Conservation (phyloP, 2,888 invertebrate species). For the Podotricha telesiphe region DNA sequence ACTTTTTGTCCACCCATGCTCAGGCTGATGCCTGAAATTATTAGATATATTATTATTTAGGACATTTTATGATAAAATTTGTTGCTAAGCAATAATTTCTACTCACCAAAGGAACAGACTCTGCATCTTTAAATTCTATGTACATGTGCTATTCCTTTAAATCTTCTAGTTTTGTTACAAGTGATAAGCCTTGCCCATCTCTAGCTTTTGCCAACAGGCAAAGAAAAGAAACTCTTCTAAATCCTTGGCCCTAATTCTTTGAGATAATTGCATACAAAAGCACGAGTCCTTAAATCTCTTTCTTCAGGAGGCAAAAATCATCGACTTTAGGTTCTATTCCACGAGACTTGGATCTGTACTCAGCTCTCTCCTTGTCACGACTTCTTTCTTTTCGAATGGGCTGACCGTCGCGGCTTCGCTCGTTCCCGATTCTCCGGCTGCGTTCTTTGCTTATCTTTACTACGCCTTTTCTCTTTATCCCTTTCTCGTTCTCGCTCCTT, state of each 20-base stretch:
- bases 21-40: conserved; percentile 93
- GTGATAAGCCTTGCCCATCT: conserved; percentile 99
- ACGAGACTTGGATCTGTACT: conserved; percentile 75
- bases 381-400: conserved; percentile 52
- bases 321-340: conserved; percentile 85
- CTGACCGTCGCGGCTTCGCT: conserved; percentile 50
- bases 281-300: conserved; percentile 98
- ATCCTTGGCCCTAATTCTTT: conserved; percentile 96
- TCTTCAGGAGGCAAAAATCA: conserved; percentile 97
- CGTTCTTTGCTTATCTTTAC: conserved; percentile 51
- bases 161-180: conserved; percentile 98
- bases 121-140: conserved; percentile 98
- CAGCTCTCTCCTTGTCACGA: conserved; percentile 66
- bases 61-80: background rate
- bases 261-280: conserved; percentile 99
- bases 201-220: conserved; percentile 98
- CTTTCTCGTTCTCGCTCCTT: conserved; percentile 50
- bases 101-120: conserved; percentile 96
- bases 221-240: conserved; percentile 99
- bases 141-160: conserved; percentile 99
- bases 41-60: conserved; percentile 26
- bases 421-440: conserved; percentile 54
- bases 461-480: conserved; percentile 50
- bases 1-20: conserved; percentile 96
- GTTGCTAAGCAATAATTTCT: background rate